Conservation (phyloP, 2,888 invertebrate species). For the Sympetrum striolatum region DNA sequence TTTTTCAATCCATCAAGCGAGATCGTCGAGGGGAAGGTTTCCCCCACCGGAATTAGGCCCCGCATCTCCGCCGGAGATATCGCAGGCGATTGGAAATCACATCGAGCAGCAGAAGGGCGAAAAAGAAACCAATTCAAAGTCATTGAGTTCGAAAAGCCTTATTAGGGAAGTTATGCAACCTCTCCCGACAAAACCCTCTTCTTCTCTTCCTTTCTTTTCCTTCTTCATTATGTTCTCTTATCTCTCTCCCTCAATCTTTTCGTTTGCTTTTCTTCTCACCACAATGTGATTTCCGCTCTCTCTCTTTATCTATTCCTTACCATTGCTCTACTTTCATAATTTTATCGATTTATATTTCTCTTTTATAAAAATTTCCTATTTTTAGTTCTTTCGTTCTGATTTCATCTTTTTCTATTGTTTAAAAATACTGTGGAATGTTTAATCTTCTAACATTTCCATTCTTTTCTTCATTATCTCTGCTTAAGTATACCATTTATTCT, state of each 20-base stretch:
- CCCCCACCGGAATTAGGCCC: neutral
- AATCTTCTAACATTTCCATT: too few species aligned
- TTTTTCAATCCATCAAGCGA: neutral
- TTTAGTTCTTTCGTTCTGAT: too few species aligned
- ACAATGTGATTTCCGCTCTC: too few species aligned
- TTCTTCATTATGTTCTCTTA: neutral
- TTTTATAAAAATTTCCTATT: too few species aligned
- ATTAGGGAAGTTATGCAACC: slow-evolving; percentile 35
- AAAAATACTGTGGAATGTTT: too few species aligned
- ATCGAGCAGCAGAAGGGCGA: slow-evolving; percentile 25
- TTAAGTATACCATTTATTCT: too few species aligned
- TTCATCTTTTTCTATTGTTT: too few species aligned
- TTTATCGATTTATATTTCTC: too few species aligned
- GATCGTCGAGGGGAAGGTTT: neutral
- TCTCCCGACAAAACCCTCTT: neutral
- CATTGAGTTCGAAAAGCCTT: slow-evolving; percentile 42
- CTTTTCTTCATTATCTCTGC: too few species aligned
- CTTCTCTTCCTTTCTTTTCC: neutral
- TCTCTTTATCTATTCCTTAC: too few species aligned
- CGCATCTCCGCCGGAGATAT: neutral
- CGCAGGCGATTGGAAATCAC: slow-evolving; percentile 34
- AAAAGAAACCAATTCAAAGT: slow-evolving; percentile 42
- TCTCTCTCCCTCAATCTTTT: neutral
- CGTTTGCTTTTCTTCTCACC: neutral
- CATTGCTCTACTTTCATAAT: too few species aligned